These are phyloP conservation scores for Turdus rufiventris DNA, from an alignment of 2,113 vertebrate species.

Conservation along the genomic window DNA sequence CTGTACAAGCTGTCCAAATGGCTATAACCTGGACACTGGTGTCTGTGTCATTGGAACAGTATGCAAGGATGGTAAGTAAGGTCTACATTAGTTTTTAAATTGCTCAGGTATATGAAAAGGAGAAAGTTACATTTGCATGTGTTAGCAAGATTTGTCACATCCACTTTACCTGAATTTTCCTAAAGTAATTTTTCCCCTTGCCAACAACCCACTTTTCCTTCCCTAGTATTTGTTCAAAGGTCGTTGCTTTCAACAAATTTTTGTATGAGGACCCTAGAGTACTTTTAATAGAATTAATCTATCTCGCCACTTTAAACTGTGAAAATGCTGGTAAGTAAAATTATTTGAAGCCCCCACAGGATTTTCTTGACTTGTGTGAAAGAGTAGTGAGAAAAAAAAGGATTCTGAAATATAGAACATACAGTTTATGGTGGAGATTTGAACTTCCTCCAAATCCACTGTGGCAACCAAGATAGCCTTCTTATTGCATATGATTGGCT, in stretches of 20 bases:
- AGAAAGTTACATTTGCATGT: not conserved
- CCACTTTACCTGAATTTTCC: not conserved
- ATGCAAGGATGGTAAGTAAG: conserved; percentile 98
- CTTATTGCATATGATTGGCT: not conserved
- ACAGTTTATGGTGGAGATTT: not conserved
- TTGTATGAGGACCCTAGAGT: not conserved
- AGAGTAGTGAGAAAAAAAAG: not conserved
- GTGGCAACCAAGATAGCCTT: not conserved
- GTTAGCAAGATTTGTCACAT: not conserved
- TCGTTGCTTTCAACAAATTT: not conserved
- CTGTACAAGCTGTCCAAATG: conserved; percentile 89
- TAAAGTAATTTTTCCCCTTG: not conserved
- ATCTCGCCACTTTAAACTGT: not conserved
- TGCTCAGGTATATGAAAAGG: not conserved
- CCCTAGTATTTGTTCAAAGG: not conserved
- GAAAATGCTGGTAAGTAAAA: not conserved
- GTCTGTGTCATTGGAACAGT: conserved; percentile 90
- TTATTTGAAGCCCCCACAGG: not conserved
- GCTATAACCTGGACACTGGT: conserved; percentile 90
- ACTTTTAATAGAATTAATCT: not conserved
- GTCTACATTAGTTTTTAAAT: not conserved
- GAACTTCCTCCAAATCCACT: not conserved
- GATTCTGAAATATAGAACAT: not conserved
- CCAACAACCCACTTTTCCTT: not conserved
- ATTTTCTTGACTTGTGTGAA: not conserved